A percentile compares a stretch with the other conserved stretches of the same genome.
Evolutionary conservation across 2,888 invertebrate species (phyloP).

Genomic region (Perithous albicinctus): DNA sequence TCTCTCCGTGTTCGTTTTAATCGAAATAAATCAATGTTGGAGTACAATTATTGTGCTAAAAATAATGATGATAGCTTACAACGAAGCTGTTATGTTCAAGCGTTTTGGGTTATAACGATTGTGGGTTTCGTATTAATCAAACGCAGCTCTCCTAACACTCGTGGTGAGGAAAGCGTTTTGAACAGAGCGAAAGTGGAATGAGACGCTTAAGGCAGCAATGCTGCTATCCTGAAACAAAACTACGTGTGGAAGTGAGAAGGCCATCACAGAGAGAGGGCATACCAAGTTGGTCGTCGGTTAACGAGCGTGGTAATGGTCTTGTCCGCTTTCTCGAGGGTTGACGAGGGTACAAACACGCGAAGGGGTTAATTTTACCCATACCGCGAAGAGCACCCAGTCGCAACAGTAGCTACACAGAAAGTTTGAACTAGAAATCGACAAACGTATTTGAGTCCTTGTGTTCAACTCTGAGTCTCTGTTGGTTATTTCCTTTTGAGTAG

Average conservation of each 20-base stretch:
- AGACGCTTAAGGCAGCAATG: not conserved
- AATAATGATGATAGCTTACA: too few species aligned
- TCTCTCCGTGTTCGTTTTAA: too few species aligned
- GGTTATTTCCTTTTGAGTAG: not conserved
- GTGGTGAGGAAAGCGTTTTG: slow-evolving; percentile 1
- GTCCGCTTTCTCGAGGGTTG: slow-evolving; percentile 47
- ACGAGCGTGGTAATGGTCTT: slow-evolving; percentile 61
- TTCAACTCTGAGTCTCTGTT: not conserved
- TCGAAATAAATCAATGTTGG: too few species aligned
- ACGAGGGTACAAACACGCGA: slow-evolving; percentile 54
- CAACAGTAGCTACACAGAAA: slow-evolving; percentile 1
- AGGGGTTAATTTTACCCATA: slow-evolving; percentile 33
- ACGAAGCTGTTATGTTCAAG: not conserved
- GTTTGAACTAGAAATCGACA: slow-evolving; percentile 19
- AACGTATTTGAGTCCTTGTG: slow-evolving; percentile 63
- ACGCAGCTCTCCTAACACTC: not conserved
- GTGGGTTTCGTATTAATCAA: slow-evolving; percentile 7
- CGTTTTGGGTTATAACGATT: too few species aligned
- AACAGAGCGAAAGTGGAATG: not conserved
- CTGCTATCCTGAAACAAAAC: slow-evolving; percentile 4
- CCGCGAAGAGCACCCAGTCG: slow-evolving; percentile 12
- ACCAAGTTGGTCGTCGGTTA: slow-evolving; percentile 54
- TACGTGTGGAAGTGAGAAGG: slow-evolving; percentile 29
- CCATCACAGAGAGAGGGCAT: not conserved
- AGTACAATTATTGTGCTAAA: too few species aligned